Evolutionary conservation across 2,113 vertebrate genomes (phyloP), one percentile per base, ranked within the genome.

Genomic region (Trematocara variabile): DNA sequence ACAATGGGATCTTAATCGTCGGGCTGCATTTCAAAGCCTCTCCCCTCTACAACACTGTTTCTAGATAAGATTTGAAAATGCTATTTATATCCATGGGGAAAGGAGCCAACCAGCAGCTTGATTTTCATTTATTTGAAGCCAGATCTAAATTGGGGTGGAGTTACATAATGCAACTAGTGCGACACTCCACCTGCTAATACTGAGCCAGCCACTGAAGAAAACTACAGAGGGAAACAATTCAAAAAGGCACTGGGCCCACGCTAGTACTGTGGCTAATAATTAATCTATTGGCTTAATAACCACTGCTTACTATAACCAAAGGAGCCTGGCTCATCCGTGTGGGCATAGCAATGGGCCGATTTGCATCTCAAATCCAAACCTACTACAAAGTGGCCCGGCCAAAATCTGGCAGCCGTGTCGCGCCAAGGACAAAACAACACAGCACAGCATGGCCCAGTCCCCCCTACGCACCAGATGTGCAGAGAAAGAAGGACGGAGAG

Each of bases 101-200:
- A 90, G 79, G 83, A 93, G 92, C 90, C 91, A 93, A 93, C 90
- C 93, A 91, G 91, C 88, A 79, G 91, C 93, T 87, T 91, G 85
- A 91, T 95, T 95, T 93, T 93, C 91, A 93, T 94, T 94, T 95
- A 95, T 95, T 94, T 96, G 94, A 96, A 96, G 96, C 93, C 85
- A 80, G 90, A 94, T 94, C 93, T 95, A 95, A 95, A 96, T 94
- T 93, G 90, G 93, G 90, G 90, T 88, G 89, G 91, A 80, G 93
- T 95, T 96, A 95, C 91, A 91, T 94, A 95, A 96, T 56, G 83
- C 55, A 83, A 89, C 70, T 88, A 92, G 86, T 92, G 84, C 78
- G 88, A 93, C 92, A 92, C 84, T 93, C 89, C 91, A 94, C 95
- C 94, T 94, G 92, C 92, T 90, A 79, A 48, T 83, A 86, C 80